These are phyloP conservation scores for Alca torda DNA, from an alignment of 2,797 vertebrate species.

Conservation along the genomic window DNA sequence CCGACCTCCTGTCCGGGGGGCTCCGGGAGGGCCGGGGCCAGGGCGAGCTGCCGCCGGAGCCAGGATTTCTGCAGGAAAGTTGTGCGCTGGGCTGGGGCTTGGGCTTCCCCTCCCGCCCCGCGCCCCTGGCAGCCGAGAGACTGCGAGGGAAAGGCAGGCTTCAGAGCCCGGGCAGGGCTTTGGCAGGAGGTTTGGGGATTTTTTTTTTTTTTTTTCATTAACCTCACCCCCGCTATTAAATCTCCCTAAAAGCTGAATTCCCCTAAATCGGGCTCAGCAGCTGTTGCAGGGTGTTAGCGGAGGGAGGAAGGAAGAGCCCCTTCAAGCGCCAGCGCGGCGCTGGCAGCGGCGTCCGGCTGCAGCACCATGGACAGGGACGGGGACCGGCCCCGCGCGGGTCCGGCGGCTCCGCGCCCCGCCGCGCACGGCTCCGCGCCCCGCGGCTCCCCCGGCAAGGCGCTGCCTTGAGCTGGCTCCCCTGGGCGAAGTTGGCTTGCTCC, in stretches of 20 bases:
- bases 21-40: neutral
- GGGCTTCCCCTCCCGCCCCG: neutral
- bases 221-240: neutral
- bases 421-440: neutral
- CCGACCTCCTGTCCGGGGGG: fast-evolving
- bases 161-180: neutral
- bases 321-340: neutral
- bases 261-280: neutral
- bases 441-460: neutral
- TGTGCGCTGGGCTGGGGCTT: neutral
- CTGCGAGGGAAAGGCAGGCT: neutral
- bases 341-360: neutral
- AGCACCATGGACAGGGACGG: conserved; percentile 38
- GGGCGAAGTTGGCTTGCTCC: neutral
- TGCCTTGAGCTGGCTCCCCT: neutral
- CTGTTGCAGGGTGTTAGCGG: neutral
- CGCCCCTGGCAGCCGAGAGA: neutral
- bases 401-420: neutral
- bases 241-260: neutral
- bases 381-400: neutral
- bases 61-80: neutral
- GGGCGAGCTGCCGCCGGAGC: neutral
- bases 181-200: neutral
- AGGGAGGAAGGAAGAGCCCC: neutral
- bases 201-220: neutral